Percentiles rank a stretch among this genome's conserved stretches.
Conservation (phyloP, 1,140 invertebrate species). For the Neodiprion lecontei region DNA sequence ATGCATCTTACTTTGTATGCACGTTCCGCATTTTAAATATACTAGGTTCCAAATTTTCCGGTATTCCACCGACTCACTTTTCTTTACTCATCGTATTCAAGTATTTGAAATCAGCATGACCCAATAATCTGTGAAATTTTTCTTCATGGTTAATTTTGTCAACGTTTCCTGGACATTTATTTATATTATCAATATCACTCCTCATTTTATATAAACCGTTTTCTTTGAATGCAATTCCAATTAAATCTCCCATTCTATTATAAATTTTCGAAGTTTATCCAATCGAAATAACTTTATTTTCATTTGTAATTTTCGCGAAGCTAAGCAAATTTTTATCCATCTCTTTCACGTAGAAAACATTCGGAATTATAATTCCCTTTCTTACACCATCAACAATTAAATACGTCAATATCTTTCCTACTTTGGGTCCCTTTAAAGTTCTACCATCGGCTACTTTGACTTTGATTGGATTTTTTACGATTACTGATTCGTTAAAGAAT, state of each 20-base stretch:
- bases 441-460: slow-evolving; percentile 37
- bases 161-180: neutral
- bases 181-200: slow-evolving; percentile 18
- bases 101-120: slow-evolving; percentile 33
- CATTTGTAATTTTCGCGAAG: slow-evolving; percentile 26
- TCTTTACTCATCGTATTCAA: slow-evolving; percentile 26
- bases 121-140: slow-evolving; percentile 28
- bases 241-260: slow-evolving; percentile 19
- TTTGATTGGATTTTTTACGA: slow-evolving; percentile 29
- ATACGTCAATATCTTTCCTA: slow-evolving; percentile 28
- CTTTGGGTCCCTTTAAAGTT: slow-evolving; percentile 33
- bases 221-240: slow-evolving; percentile 25
- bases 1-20: neutral
- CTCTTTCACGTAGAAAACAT: slow-evolving; percentile 29
- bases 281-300: slow-evolving; percentile 27
- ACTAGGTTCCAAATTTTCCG: slow-evolving; percentile 23
- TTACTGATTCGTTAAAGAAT: slow-evolving; percentile 25
- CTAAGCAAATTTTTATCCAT: slow-evolving; percentile 34
- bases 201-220: slow-evolving; percentile 27
- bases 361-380: slow-evolving; percentile 21
- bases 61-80: slow-evolving; percentile 20
- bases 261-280: slow-evolving; percentile 25
- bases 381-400: slow-evolving; percentile 25
- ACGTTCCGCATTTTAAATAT: slow-evolving; percentile 10
- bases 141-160: slow-evolving; percentile 28